Percentiles rank a stretch among this genome's conserved stretches.
These are phyloP conservation scores for Apeira syringaria DNA, from an alignment of 2,888 invertebrate genomes.

Conservation along the genomic window DNA sequence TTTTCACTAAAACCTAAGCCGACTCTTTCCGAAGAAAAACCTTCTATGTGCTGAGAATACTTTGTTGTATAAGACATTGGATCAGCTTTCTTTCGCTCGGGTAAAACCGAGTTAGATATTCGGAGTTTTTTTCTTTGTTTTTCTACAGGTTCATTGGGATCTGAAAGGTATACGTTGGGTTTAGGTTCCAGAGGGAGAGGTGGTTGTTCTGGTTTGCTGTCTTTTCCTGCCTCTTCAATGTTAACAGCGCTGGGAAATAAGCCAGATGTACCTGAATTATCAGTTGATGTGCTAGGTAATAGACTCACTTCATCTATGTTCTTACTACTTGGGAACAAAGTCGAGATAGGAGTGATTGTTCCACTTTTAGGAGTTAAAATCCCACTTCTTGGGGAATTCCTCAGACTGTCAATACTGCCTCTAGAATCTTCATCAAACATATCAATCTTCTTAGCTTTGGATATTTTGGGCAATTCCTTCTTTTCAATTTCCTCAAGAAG, in stretches of 20 bases:
- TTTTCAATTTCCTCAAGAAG: conserved; percentile 71
- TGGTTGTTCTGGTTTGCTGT: conserved; percentile 36
- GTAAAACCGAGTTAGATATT: conserved; percentile 71
- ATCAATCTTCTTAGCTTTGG: conserved; percentile 49
- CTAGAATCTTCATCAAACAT: conserved; percentile 41
- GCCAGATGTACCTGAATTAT: no score
- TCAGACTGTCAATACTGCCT: conserved; percentile 40
- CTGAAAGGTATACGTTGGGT: conserved; percentile 63
- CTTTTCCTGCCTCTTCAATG: conserved; percentile 44
- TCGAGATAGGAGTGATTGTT: conserved; percentile 37
- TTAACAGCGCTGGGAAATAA: conserved; percentile 46
- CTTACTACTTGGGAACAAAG: conserved; percentile 19
- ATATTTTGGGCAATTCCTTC: conserved; percentile 61
- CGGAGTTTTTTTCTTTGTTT: conserved; percentile 65
- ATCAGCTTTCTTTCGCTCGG: conserved; percentile 56
- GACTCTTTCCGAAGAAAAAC: conserved; percentile 68
- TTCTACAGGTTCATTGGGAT: conserved; percentile 48
- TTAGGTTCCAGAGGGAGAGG: conserved; percentile 51
- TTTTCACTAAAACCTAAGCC: conserved; percentile 75
- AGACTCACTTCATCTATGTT: conserved; percentile 12
- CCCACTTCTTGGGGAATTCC: conserved; percentile 50
- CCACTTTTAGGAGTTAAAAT: conserved; percentile 29
- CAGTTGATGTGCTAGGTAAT: not conserved
- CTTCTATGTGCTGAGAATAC: conserved; percentile 73
- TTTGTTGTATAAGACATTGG: conserved; percentile 70